phyloP scores from a whole-genome alignment of 2,797 vertebrate genomes.

The Rachycentron canadum region DNA sequence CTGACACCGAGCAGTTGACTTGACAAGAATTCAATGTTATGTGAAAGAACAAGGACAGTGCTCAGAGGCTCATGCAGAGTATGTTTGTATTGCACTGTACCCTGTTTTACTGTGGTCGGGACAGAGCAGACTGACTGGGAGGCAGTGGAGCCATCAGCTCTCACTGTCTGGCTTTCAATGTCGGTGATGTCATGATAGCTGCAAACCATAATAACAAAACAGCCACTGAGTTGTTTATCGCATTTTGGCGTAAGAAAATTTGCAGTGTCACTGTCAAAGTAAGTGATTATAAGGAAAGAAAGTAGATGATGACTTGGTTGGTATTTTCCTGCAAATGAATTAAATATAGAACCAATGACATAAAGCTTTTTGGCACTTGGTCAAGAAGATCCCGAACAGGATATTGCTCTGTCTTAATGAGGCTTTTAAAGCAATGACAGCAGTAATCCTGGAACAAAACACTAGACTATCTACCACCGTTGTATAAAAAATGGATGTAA shows the following conservation, averaged over 20 bases:
- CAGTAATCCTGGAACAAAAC: constrained; percentile 28
- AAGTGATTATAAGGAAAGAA: neutral
- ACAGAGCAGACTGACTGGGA: constrained; percentile 52
- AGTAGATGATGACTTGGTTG: neutral
- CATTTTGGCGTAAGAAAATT: neutral
- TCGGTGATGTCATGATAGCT: constrained; percentile 36
- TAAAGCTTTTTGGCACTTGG: constrained; percentile 2
- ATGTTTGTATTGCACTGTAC: constrained; percentile 30
- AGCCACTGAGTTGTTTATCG: constrained; percentile 21
- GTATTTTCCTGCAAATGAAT: constrained; percentile 4
- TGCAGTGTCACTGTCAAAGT: constrained; percentile 4
- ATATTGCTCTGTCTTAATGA: constrained; percentile 46
- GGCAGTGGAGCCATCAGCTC: constrained; percentile 41
- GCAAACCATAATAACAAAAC: constrained; percentile 37
- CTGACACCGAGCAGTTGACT: constrained; percentile 16
- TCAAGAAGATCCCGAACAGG: constrained; percentile 15
- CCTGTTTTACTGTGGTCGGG: constrained; percentile 34
- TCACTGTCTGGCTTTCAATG: constrained; percentile 51
- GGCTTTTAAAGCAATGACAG: constrained; percentile 51
- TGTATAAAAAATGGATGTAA: constrained; percentile 69
- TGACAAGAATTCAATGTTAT: constrained; percentile 31
- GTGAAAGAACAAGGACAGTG: constrained; percentile 43
- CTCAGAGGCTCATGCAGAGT: constrained; percentile 30
- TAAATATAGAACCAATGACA: neutral
- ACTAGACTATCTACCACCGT: constrained; percentile 26